These are phyloP conservation scores for Sepioteuthis lessoniana DNA, from an alignment of 2,888 invertebrate genomes.

Conservation along the genomic window DNA sequence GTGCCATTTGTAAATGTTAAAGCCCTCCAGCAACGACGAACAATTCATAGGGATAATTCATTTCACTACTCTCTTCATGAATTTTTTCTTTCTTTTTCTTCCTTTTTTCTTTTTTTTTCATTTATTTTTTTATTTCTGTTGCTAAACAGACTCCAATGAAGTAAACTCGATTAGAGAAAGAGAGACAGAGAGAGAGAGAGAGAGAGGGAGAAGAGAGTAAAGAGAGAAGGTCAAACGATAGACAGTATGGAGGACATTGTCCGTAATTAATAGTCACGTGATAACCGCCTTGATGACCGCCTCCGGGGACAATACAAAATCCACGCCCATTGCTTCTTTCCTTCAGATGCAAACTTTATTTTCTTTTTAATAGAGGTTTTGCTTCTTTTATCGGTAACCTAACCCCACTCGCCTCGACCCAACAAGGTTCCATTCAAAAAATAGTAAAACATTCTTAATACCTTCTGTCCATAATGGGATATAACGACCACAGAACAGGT, in stretches of 20 bases:
- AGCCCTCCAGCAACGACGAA: background rate
- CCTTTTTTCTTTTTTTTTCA: background rate
- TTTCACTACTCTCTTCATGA: background rate
- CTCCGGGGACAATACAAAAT: conserved; percentile 7
- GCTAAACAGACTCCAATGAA: background rate
- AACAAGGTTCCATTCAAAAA: background rate
- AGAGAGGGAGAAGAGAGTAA: background rate
- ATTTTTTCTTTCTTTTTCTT: background rate
- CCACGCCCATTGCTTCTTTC: background rate
- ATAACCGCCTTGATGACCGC: background rate
- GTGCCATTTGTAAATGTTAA: background rate
- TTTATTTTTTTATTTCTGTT: background rate
- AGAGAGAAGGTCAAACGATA: background rate
- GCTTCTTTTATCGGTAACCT: background rate
- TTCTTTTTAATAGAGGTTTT: background rate
- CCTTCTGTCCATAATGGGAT: background rate
- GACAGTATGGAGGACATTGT: background rate
- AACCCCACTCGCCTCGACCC: background rate
- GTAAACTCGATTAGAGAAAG: background rate
- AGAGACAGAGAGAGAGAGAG: background rate
- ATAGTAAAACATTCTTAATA: background rate
- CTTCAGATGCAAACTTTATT: background rate
- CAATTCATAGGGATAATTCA: conserved; percentile 18
- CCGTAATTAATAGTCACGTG: conserved; percentile 20
- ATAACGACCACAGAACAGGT: conserved; percentile 14